These are phyloP conservation scores for Erannis defoliaria DNA, from an alignment of 2,888 invertebrate species.

Conservation along the genomic window DNA sequence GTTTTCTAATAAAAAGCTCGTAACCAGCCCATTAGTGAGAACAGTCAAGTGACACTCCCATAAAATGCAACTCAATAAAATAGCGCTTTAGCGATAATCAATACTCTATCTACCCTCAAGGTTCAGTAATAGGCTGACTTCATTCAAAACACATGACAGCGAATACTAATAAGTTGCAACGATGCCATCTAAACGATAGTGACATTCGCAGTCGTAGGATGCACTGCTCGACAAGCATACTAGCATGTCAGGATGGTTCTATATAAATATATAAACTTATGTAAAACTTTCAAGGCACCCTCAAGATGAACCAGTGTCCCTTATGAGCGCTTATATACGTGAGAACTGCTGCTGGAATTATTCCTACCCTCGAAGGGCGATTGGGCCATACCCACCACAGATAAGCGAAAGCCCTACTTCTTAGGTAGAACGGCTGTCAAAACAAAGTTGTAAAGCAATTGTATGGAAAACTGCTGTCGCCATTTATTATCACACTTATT, in stretches of 20 bases:
- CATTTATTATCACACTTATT: too few species aligned
- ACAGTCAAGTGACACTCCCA: conserved; percentile 63
- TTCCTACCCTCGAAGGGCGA: too few species aligned
- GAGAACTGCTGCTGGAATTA: too few species aligned
- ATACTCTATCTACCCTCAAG: conserved; percentile 57
- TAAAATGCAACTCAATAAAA: conserved; percentile 77
- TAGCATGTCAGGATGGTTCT: background rate
- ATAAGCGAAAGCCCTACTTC: too few species aligned
- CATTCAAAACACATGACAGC: conserved; percentile 51
- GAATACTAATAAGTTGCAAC: conserved; percentile 59
- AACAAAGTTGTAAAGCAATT: too few species aligned
- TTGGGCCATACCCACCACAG: too few species aligned
- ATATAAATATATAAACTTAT: too few species aligned
- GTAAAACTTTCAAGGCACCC: too few species aligned
- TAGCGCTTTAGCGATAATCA: conserved; percentile 74
- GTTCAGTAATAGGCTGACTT: conserved; percentile 53
- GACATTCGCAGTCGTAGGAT: background rate
- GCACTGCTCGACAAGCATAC: background rate
- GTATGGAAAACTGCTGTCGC: too few species aligned
- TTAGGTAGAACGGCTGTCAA: too few species aligned
- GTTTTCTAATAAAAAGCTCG: background rate
- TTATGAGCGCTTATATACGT: too few species aligned
- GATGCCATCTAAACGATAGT: background rate
- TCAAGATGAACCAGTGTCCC: too few species aligned
- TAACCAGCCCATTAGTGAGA: conserved; percentile 26